Evolutionary conservation across 2,888 invertebrate species (phyloP).

Genomic region (Meliscaeva auricollis): DNA sequence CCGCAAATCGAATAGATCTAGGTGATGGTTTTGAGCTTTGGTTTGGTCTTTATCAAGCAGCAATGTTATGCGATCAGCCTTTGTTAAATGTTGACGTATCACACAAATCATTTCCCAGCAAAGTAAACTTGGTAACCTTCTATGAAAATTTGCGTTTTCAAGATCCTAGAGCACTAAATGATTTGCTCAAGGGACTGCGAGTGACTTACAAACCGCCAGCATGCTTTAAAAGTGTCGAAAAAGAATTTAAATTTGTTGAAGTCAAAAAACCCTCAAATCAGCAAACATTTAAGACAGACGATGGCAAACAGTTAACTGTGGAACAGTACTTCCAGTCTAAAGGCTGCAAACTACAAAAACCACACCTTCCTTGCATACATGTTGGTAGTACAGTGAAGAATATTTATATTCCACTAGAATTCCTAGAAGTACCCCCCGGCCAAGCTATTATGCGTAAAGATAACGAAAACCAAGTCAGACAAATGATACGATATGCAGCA

Average conservation of each 20-base stretch:
- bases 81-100: slow-evolving; percentile 96
- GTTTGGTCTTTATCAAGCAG: slow-evolving; percentile 96
- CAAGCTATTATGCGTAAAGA: slow-evolving; percentile 91
- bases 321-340: slow-evolving; percentile 79
- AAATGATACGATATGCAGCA: slow-evolving; percentile 95
- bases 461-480: slow-evolving; percentile 91
- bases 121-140: slow-evolving; percentile 55
- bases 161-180: neutral
- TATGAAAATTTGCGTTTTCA: neutral
- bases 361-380: slow-evolving; percentile 92
- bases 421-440: slow-evolving; percentile 91
- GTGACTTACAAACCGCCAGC: slow-evolving; percentile 80
- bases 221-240: slow-evolving; percentile 77
- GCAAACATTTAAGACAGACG: slow-evolving; percentile 82
- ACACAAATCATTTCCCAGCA: slow-evolving; percentile 91
- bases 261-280: slow-evolving; percentile 79
- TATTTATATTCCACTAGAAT: slow-evolving; percentile 93
- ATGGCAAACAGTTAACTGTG: slow-evolving; percentile 83
- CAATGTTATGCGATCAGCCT: slow-evolving; percentile 94
- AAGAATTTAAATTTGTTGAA: slow-evolving; percentile 79
- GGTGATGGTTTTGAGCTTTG: slow-evolving; percentile 95
- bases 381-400: slow-evolving; percentile 89
- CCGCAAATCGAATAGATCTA: slow-evolving; percentile 84
- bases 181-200: slow-evolving; percentile 79
- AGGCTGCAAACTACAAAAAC: slow-evolving; percentile 85